Evolutionary conservation across 2,797 vertebrate genomes (phyloP).

Genomic region (Spinus olivaceus): DNA sequence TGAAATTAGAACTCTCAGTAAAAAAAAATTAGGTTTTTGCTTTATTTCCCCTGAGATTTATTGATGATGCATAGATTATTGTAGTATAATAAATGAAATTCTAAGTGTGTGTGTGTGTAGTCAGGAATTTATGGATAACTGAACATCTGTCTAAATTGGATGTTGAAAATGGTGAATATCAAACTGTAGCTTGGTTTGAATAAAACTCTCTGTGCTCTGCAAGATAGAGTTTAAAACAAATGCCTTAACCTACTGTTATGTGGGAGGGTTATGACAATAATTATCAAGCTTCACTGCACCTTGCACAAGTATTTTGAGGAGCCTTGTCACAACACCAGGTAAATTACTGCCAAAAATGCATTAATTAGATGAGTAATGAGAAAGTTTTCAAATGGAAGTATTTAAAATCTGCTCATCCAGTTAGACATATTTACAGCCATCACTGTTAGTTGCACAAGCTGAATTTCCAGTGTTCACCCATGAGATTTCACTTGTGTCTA

Average conservation of each 20-base stretch:
- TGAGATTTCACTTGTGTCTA: background rate
- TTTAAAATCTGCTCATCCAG: background rate
- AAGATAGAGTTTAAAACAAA: background rate
- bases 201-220: background rate
- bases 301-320: background rate
- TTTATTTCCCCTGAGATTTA: background rate
- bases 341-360: background rate
- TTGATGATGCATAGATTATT: background rate
- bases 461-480: background rate
- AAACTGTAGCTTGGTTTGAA: background rate
- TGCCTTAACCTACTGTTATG: background rate
- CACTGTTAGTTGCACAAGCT: background rate
- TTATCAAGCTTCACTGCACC: background rate
- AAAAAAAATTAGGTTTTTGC: background rate
- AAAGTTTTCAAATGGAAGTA: background rate
- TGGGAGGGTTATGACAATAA: conserved; percentile 27
- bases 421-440: background rate
- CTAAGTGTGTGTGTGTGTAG: background rate
- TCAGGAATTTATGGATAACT: background rate
- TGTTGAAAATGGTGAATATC: background rate
- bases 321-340: conserved; percentile 28
- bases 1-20: background rate
- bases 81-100: background rate
- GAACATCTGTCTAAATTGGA: background rate
- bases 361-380: background rate